Evolutionary conservation across 1,140 invertebrate genomes (phyloP).

Genomic region (Neocloeon triangulifer): DNA sequence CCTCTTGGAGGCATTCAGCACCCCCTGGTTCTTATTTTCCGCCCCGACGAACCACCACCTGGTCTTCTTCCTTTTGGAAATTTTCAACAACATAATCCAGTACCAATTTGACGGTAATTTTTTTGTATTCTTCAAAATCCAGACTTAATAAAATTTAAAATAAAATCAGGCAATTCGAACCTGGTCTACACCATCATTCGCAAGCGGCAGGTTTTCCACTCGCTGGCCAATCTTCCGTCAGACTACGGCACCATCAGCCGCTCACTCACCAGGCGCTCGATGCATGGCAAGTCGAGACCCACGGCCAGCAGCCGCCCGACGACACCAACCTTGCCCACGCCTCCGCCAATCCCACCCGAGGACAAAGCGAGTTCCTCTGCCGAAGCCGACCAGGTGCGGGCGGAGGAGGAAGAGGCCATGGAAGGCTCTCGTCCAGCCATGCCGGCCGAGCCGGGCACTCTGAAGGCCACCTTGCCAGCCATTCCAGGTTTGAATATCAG

Average conservation of each 20-base stretch:
- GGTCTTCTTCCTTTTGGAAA: conserved; percentile 95
- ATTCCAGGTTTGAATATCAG: conserved; percentile 34
- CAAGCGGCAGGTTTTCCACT: conserved; percentile 92
- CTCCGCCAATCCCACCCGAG: background rate
- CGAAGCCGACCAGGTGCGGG: conserved; percentile 26
- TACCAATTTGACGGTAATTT: conserved; percentile 97
- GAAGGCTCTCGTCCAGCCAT: conserved; percentile 65
- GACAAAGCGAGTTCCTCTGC: conserved; percentile 9
- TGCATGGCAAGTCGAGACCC: conserved; percentile 9
- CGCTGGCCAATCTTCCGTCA: conserved; percentile 82
- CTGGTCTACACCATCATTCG: conserved; percentile 97
- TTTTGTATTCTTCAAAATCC: too few species aligned
- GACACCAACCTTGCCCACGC: conserved; percentile 3
- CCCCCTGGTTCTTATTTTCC: conserved; percentile 96
- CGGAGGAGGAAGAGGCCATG: conserved; percentile 32
- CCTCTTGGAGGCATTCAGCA: conserved; percentile 93
- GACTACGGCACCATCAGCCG: conserved; percentile 76
- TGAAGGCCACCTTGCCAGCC: conserved; percentile 74
- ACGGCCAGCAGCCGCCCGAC: background rate
- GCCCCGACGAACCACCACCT: conserved; percentile 92
- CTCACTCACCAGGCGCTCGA: conserved; percentile 43
- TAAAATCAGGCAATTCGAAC: conserved; percentile 68
- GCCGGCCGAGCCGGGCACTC: conserved; percentile 71
- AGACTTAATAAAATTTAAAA: background rate
- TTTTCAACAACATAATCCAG: conserved; percentile 99